Evolutionary conservation across 2,113 vertebrate genomes (phyloP), one percentile per base, ranked within the genome.

Genomic region (Murina feae): DNA sequence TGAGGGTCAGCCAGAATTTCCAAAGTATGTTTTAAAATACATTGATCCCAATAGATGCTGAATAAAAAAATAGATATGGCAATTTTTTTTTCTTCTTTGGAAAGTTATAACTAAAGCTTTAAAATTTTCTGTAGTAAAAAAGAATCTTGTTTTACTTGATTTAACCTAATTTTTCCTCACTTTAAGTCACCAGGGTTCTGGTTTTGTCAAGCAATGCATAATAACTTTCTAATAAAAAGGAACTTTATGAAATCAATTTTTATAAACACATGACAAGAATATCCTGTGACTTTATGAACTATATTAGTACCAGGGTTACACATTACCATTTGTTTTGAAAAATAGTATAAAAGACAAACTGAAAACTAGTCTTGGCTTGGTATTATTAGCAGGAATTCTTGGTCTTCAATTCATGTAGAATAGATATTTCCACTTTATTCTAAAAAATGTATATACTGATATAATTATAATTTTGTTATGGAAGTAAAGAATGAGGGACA

Each of bases 1-100:
- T 65, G 44, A 91, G 55, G 69, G 11, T 69, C 72, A 8, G 23
- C 51, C 18, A 80, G 42, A 63, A 69, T 94, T 95, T 95, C 14
- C 8, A 69, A 96, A 93, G 39, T 72, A 23, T 76, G 21, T 78
- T 88, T 87, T 90, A 90, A 90, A 94, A 35, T 86, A 94, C 39
- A 95, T 14, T 68, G 25, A 95, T 96, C 78, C 21, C 32, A 16
- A 89, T 83, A 83, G 60, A 83, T 74, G 55, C 49, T 79, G 69
- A 82, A 78, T 95, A 32, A 86, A 94, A 58, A 90, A 88, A 86
- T 21, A 68, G 82, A 78, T 74, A 17, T 78, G 69, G 68, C 21
- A 44, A 69, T 91, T 87, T 63, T 88, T n/a, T 90, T 92, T 93
- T 28, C 13, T 89, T 89, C 32, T 86, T 83, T 93, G 39, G 42